These are phyloP conservation scores for Platycnemis pennipes DNA, from an alignment of 2,888 invertebrate genomes.

Conservation along the genomic window DNA sequence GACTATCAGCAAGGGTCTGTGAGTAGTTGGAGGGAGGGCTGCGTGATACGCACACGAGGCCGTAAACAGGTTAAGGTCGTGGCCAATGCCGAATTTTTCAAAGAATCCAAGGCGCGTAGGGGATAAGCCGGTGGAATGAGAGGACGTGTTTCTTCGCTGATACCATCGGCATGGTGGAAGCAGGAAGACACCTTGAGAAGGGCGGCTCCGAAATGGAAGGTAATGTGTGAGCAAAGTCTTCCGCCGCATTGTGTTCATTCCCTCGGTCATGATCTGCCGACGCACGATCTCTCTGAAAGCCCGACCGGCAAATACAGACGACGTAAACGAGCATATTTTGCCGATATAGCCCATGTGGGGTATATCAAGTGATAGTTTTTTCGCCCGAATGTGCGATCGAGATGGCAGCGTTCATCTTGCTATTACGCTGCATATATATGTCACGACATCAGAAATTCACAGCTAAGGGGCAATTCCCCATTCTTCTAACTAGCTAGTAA, in stretches of 20 bases:
- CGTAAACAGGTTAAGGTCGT: slow-evolving; percentile 54
- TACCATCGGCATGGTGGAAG: neutral
- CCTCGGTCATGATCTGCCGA: neutral
- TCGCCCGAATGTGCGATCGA: too few relatives aligned
- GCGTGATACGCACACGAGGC: neutral
- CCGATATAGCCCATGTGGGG: too few relatives aligned
- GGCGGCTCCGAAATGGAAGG: neutral
- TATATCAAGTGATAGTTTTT: too few relatives aligned
- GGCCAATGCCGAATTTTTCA: slow-evolving; percentile 48
- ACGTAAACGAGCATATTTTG: too few relatives aligned
- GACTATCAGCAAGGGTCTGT: neutral
- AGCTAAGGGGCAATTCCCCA: too few relatives aligned
- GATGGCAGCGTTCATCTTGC: too few relatives aligned
- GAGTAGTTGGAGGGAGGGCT: neutral
- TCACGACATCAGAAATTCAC: too few relatives aligned
- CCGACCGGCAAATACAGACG: neutral
- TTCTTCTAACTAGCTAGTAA: too few relatives aligned
- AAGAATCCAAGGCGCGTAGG: neutral
- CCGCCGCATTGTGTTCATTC: neutral
- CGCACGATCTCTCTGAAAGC: neutral
- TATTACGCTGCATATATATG: too few relatives aligned
- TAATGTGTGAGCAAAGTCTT: neutral
- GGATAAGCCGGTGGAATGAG: neutral
- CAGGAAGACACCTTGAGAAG: neutral
- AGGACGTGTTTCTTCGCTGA: neutral